Base-by-base conservation (phyloP, 2,797 vertebrate genomes). In the Nannoperca obscura region DNA sequence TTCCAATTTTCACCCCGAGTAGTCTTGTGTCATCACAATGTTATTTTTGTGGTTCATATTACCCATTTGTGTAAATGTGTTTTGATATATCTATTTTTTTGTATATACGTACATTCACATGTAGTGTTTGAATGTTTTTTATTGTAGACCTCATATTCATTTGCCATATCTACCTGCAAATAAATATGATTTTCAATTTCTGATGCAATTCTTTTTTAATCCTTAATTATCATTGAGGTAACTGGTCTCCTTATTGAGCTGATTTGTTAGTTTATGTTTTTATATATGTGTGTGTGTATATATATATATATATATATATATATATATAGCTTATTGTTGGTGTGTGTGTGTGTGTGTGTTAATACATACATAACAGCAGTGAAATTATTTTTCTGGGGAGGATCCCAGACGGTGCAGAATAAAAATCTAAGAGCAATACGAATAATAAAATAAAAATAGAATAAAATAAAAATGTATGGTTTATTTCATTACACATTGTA, bases 71-170 rank as follows among this genome's bases (percentile, higher is more conserved):
- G 74, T 80, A 76, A 70, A 78, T 74, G 75, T 87, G 81, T 89
- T 90, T 91, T 89, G 71, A 89, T 88, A 92, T 83, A 86, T 90
- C 66, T 90, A 88, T 93, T 92, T 93, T 92, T 93, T 91, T 93
- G 84, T 92, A 91, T 80, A 50, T 50, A 78, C 58, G 47, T 80
- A 62, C 58, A 40, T 77, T 78, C 52, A 66, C 77, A 74, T 69
- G 70, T 75, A 66, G 76, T 85, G 74, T 32, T 58, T 71, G 65
- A 44, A 68, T 40, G 60, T 83, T 92, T 92, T 89, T 82, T 88
- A 86, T 71, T 59, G 71, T 78, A 69, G 5, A 53, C 40, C 71
- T 78, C n/a, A 81, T 87, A 82, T 59, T 76, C 22, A 86, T 87
- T 86, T 81, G 83, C 71, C 86, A 88, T 67, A 82, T 54, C 15